phyloP scores from a whole-genome alignment of 1,140 invertebrate species.

The Apis cerana region DNA sequence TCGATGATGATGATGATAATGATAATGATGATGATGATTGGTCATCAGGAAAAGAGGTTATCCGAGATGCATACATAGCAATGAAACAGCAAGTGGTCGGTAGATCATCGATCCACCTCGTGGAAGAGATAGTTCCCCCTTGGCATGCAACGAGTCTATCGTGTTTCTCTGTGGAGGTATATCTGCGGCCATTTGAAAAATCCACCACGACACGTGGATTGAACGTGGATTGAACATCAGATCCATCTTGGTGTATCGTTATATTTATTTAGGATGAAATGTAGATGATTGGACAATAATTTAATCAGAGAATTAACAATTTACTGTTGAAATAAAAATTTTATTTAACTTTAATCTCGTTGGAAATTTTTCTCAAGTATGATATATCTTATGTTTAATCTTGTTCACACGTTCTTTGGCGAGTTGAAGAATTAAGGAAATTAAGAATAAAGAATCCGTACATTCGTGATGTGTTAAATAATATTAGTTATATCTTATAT shows the following conservation, averaged over 20 bases:
- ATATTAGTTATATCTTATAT: too few species aligned
- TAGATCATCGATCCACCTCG: conserved; percentile 35
- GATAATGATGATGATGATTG: background rate
- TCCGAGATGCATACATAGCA: background rate
- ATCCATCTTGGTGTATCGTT: conserved; percentile 28
- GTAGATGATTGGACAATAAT: background rate
- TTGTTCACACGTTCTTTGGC: too few species aligned
- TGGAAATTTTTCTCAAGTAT: too few species aligned
- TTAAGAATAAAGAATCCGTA: too few species aligned
- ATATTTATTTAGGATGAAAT: too few species aligned
- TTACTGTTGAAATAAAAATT: too few species aligned
- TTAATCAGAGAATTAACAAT: too few species aligned
- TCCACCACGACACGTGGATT: conserved; percentile 20
- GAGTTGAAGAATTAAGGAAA: too few species aligned
- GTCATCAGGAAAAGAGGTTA: background rate
- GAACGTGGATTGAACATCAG: conserved; percentile 1
- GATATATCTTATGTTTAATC: too few species aligned
- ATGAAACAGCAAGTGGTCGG: conserved; percentile 10
- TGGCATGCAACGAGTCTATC: conserved; percentile 28
- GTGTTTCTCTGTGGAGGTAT: conserved; percentile 16
- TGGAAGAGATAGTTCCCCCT: background rate
- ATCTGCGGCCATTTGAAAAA: conserved; percentile 36
- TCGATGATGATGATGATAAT: background rate
- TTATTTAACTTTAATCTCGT: too few species aligned
- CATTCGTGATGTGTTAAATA: too few species aligned